Evolutionary conservation across 2,113 vertebrate genomes (phyloP), one percentile per base, ranked within the genome.

Genomic region (Mixornis gularis): DNA sequence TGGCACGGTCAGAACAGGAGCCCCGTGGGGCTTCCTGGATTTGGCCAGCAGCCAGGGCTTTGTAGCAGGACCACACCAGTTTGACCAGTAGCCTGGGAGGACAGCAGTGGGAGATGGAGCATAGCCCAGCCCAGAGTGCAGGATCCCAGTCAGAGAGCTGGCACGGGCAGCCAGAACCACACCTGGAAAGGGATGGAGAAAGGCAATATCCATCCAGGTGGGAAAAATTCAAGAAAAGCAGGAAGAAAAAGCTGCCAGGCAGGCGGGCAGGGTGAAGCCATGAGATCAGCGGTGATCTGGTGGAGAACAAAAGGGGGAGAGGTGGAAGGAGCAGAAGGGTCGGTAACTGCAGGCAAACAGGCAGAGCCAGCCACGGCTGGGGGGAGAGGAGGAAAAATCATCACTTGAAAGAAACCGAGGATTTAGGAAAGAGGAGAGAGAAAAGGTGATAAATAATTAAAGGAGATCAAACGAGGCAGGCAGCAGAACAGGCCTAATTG

Each of bases 401-500:
- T 46, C 90, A 81, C 88, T 94, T 93, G 95, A 94, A 95, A 95
- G 90, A 74, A 90, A 59, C 3, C 0, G 7, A 90, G 92, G 88
- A 55, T 89, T 84, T 3, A 8, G 79, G 89, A 69, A 86, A 34
- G 41, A 48, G 38, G 20, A 46, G 44, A 60, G 26, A 87, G 85
- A 51, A 66, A 32, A 53, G 12, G 62, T 2, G 18, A 89, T 96
- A 94, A 95, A 96, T 95, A 96, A 95, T 95, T 87, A 89, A 93
- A 92, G 91, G 84, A 91, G 95, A 96, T 93, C 92, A 96, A 96
- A 95, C 30, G 30, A 94, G 80, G 92, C 89, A 93, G 92, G 86
- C 78, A 62, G 51, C 66, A 81, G 92, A 92, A 73, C 89, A 86
- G 89, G 77, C 79, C 91, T 96, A 95, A 96, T 93, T 89, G 94